Percentiles rank a stretch among this genome's conserved stretches.
phyloP scores from a whole-genome alignment of 2,888 invertebrate genomes.

The Eupithecia exiguata region DNA sequence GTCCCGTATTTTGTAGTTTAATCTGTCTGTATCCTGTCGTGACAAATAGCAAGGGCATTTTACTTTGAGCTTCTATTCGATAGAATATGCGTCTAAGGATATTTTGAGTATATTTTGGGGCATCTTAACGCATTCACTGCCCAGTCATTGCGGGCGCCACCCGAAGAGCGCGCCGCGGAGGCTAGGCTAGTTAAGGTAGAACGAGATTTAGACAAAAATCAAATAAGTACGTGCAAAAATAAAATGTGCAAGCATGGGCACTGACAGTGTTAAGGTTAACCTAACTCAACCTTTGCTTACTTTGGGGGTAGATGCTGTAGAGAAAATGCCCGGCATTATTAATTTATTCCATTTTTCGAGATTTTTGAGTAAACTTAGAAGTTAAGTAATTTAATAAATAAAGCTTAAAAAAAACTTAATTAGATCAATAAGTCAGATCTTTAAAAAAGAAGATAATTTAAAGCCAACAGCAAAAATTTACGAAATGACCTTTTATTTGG shows the following conservation, averaged over 20 bases:
- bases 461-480: background rate
- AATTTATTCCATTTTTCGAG: background rate
- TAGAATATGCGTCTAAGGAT: background rate
- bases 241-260: too few relatives aligned
- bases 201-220: too few relatives aligned
- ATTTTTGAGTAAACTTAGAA: too few relatives aligned
- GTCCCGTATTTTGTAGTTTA: constrained; percentile 36
- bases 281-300: background rate
- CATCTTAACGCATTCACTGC: background rate
- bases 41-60: background rate
- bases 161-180: too few relatives aligned
- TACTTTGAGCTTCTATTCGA: background rate
- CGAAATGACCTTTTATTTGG: background rate
- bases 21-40: background rate
- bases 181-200: too few relatives aligned
- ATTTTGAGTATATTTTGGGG: background rate
- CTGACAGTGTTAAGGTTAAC: too few relatives aligned
- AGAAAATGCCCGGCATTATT: too few relatives aligned
- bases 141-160: too few relatives aligned
- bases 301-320: background rate
- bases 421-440: background rate
- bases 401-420: too few relatives aligned
- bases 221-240: too few relatives aligned
- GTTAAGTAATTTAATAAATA: too few relatives aligned
- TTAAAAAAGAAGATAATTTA: background rate